Evolutionary conservation across 2,888 invertebrate genomes (phyloP).

Genomic region (Pyrochroa serraticornis): DNA sequence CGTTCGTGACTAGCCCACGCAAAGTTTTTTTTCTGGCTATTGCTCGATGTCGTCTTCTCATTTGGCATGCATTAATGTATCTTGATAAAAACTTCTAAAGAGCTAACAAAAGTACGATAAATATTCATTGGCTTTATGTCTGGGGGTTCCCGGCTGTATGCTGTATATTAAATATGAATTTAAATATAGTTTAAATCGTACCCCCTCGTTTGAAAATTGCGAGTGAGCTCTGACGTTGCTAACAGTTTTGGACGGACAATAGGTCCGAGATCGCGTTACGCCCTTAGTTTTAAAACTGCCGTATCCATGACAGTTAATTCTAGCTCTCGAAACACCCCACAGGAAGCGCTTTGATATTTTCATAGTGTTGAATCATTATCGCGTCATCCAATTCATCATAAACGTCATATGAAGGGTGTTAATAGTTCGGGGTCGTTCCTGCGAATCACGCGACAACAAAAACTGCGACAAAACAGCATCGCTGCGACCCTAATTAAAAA

Average conservation of each 20-base stretch:
- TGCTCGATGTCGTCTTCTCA: not conserved
- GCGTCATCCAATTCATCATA: slow-evolving; percentile 56
- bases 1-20: no score
- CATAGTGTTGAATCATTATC: slow-evolving; percentile 55
- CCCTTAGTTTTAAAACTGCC: slow-evolving; percentile 51
- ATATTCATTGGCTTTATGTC: slow-evolving; percentile 48
- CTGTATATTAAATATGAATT: slow-evolving; percentile 56
- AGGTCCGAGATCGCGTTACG: slow-evolving; percentile 47
- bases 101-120: slow-evolving; percentile 48
- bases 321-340: slow-evolving; percentile 41
- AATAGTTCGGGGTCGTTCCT: slow-evolving; percentile 44
- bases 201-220: slow-evolving; percentile 36
- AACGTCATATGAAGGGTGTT: slow-evolving; percentile 53
- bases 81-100: slow-evolving; percentile 12
- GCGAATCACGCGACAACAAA: not conserved
- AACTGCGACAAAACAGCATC: not conserved
- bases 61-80: slow-evolving; percentile 19
- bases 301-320: slow-evolving; percentile 58
- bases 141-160: slow-evolving; percentile 34
- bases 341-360: slow-evolving; percentile 54
- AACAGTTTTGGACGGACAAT: slow-evolving; percentile 51
- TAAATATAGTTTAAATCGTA: slow-evolving; percentile 51
- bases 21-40: not conserved
- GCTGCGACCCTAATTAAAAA: not conserved
- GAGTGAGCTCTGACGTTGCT: slow-evolving; percentile 36